Percentiles rank a stretch among this genome's conserved stretches.
These are phyloP conservation scores for Crotalus viridis DNA, from an alignment of 2,113 vertebrate genomes.

Conservation along the genomic window DNA sequence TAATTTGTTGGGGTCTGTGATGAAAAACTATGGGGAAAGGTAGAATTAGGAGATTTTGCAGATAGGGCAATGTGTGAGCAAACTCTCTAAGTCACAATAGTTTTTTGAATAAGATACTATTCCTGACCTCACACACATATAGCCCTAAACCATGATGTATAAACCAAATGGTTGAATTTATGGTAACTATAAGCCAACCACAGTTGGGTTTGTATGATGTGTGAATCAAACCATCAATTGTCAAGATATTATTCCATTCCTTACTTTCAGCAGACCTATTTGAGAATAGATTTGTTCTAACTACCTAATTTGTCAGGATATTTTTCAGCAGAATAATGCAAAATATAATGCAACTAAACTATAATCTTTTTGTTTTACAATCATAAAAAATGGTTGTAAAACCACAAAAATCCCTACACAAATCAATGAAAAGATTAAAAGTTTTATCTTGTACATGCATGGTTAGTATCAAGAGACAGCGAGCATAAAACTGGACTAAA, in stretches of 20 bases:
- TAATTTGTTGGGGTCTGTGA: neutral
- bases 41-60: neutral
- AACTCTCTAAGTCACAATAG: neutral
- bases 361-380: neutral
- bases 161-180: neutral
- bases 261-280: neutral
- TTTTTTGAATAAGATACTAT: neutral
- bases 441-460: neutral
- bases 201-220: neutral
- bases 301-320: neutral
- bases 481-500: too few relatives aligned
- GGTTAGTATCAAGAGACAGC: neutral
- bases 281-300: neutral
- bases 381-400: neutral
- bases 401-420: neutral
- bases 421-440: neutral
- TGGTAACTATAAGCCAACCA: neutral
- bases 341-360: neutral
- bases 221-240: neutral
- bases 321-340: neutral
- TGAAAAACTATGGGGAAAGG: neutral
- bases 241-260: neutral
- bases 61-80: neutral
- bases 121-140: neutral
- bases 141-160: neutral